phyloP scores from a whole-genome alignment of 2,113 vertebrate genomes.

The Papio anubis region DNA sequence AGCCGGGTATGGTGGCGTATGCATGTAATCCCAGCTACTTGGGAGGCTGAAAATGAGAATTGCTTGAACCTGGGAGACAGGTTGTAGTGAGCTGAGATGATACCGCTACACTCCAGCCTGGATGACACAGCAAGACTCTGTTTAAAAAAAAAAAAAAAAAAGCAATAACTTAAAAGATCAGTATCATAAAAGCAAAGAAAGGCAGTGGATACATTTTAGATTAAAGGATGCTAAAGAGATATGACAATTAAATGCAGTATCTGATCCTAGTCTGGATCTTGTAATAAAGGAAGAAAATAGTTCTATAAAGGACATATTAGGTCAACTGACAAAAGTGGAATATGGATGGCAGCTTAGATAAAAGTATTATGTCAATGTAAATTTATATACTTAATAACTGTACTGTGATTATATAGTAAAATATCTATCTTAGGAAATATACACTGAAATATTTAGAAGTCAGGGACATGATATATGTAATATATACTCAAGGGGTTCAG shows the following conservation, averaged over 20 bases:
- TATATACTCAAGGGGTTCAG: neutral
- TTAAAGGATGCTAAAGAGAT: neutral
- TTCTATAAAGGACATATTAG: neutral
- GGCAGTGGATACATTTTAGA: neutral
- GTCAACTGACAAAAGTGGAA: neutral
- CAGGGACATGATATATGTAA: neutral
- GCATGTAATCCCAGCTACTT: too few species aligned
- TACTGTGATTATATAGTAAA: neutral
- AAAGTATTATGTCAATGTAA: neutral
- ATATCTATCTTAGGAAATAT: neutral
- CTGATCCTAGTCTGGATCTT: neutral
- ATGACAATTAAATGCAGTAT: neutral
- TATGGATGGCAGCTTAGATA: neutral
- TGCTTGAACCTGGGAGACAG: too few species aligned
- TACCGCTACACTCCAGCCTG: too few species aligned
- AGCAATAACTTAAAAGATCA: neutral
- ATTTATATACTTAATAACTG: slow-evolving; percentile 3
- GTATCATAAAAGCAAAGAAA: neutral
- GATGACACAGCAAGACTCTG: too few species aligned
- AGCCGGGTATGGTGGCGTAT: too few species aligned
- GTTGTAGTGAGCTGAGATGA: too few species aligned
- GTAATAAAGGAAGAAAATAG: neutral
- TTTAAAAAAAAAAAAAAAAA: too few species aligned
- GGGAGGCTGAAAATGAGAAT: too few species aligned
- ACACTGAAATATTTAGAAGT: neutral